Percentiles rank a stretch among this genome's conserved stretches.
phyloP scores from a whole-genome alignment of 2,797 vertebrate genomes.

The Fistularia tabacaria region DNA sequence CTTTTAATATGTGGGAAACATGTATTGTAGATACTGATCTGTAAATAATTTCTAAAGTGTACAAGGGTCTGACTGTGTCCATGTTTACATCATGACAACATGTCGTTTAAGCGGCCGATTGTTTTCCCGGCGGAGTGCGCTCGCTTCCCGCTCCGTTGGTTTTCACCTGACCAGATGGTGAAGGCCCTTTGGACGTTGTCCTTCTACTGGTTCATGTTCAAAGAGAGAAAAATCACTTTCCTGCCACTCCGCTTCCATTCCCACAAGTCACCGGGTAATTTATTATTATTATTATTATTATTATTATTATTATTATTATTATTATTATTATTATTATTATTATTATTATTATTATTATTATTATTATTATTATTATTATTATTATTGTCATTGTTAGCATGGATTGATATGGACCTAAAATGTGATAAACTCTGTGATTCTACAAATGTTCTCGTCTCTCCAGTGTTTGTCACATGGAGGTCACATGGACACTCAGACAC shows the following conservation, averaged over 20 bases:
- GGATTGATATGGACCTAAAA: conserved; percentile 75
- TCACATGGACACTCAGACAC: background rate
- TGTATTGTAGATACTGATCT: conserved; percentile 61
- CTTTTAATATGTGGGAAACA: conserved; percentile 9
- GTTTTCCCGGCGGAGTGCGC: conserved; percentile 37
- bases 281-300: conserved; percentile 61
- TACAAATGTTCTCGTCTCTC: conserved; percentile 43
- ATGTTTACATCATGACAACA: conserved; percentile 46
- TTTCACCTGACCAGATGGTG: conserved; percentile 30
- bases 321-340: conserved; percentile 41
- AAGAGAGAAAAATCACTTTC: conserved; percentile 37
- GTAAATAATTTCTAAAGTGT: conserved; percentile 68
- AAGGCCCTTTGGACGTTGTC: conserved; percentile 26
- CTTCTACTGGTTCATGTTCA: conserved; percentile 27
- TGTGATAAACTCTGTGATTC: conserved; percentile 77
- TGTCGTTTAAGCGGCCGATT: conserved; percentile 50
- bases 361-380: conserved; percentile 59
- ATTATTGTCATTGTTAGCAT: conserved; percentile 63
- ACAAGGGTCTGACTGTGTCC: conserved; percentile 44
- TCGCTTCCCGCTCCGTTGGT: too few species aligned
- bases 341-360: conserved; percentile 61
- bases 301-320: conserved; percentile 62
- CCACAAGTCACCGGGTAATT: conserved; percentile 18
- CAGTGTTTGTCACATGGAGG: background rate
- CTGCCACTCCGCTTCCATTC: conserved; percentile 23